Percentiles rank a stretch among this genome's conserved stretches.
Conservation (phyloP, 1,140 invertebrate species). For the Luehdorfia chinensis region DNA sequence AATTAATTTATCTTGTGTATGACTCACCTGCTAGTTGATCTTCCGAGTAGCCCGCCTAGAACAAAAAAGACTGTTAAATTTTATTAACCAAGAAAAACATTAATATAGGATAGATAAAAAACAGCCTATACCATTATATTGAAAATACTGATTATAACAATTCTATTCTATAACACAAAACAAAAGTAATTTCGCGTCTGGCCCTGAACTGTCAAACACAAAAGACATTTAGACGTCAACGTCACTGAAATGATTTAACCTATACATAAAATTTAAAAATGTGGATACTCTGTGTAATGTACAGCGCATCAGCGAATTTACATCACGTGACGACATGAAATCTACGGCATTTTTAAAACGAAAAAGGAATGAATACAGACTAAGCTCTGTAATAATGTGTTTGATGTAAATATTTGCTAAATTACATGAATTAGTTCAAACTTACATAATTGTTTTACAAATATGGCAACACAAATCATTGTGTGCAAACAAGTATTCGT, state of each 20-base stretch:
- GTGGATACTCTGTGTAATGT: no score
- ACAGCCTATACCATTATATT: slow-evolving; percentile 1
- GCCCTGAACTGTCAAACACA: slow-evolving; percentile 8
- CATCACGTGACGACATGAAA: no score
- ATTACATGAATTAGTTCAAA: no score
- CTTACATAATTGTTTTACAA: no score
- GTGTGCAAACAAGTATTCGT: no score
- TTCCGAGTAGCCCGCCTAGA: slow-evolving; percentile 91
- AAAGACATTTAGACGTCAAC: background rate
- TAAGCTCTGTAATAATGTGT: no score
- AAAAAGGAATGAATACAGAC: no score
- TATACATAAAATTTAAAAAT: no score
- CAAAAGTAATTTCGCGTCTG: slow-evolving; percentile 13
- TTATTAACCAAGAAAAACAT: background rate
- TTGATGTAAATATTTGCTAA: no score
- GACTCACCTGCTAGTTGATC: slow-evolving; percentile 93
- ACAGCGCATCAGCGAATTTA: no score
- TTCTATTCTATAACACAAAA: slow-evolving; percentile 1
- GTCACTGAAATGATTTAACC: background rate
- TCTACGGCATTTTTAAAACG: no score
- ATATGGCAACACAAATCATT: no score
- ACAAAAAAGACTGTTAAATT: slow-evolving; percentile 38
- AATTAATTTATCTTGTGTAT: slow-evolving; percentile 16
- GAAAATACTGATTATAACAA: background rate
- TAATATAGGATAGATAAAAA: background rate